Percentiles rank a stretch among this genome's conserved stretches.
Conservation (phyloP, 2,113 vertebrate species). For the Pseudorectes ferrugineus region DNA sequence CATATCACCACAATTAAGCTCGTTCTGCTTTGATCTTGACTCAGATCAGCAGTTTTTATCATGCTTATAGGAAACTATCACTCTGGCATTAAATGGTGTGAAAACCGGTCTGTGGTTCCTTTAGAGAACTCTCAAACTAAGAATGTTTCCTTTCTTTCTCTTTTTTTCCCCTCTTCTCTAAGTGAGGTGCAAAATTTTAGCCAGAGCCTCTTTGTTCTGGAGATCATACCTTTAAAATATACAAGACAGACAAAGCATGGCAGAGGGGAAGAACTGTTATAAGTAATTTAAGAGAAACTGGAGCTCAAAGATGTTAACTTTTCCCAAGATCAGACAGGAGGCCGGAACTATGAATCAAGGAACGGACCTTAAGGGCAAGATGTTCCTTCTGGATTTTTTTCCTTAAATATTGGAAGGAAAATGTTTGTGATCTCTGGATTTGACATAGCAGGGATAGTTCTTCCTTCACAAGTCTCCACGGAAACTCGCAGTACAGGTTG, state of each 20-base stretch:
- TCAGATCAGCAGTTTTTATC: not conserved
- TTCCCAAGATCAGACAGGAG: not conserved
- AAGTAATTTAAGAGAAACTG: conserved; percentile 15
- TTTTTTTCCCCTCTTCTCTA: not conserved
- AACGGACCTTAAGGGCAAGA: not conserved
- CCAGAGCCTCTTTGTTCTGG: not conserved
- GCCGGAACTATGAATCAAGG: not conserved
- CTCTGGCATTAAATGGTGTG: not conserved
- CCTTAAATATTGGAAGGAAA: not conserved
- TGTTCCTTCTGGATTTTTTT: conserved; percentile 19
- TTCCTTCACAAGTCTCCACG: conserved; percentile 14
- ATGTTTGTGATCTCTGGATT: not conserved
- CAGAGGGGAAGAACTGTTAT: not conserved
- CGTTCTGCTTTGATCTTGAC: not conserved
- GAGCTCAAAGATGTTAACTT: not conserved
- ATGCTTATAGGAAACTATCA: not conserved
- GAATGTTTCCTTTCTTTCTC: not conserved
- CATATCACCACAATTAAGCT: not conserved
- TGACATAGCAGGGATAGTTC: not conserved
- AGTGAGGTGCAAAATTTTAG: not conserved
- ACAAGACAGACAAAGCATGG: not conserved
- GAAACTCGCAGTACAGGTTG: not conserved
- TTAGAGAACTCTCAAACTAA: not conserved
- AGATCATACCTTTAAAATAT: not conserved
- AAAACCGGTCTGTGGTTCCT: not conserved